Evolutionary conservation across 2,888 invertebrate genomes (phyloP).

Genomic region (Dasysyrphus tricinctus): DNA sequence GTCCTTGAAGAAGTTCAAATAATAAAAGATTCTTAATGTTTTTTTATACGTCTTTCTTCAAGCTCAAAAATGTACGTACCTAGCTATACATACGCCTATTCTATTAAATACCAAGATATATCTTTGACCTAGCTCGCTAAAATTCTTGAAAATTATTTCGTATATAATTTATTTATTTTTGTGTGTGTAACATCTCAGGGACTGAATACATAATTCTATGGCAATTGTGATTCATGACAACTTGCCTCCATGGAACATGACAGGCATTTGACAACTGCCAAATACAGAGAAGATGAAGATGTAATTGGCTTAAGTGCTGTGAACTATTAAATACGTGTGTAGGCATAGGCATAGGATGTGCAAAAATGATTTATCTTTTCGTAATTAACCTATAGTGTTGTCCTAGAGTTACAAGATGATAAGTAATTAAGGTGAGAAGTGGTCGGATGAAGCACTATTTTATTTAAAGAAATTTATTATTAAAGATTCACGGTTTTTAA

Average conservation of each 20-base stretch:
- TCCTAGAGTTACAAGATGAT: not conserved
- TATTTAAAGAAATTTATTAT: not conserved
- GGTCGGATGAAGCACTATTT: slow-evolving; percentile 3
- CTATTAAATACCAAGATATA: not conserved
- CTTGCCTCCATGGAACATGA: slow-evolving; percentile 32
- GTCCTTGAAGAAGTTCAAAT: slow-evolving; percentile 7
- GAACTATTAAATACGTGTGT: not conserved
- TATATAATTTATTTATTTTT: slow-evolving; percentile 17
- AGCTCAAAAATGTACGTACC: not conserved
- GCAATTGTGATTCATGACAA: slow-evolving; percentile 46
- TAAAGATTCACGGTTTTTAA: not conserved
- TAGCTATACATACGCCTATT: not conserved
- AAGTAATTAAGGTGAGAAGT: slow-evolving; percentile 25
- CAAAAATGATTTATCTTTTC: slow-evolving; percentile 37
- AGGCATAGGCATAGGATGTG: not conserved
- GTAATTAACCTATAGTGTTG: slow-evolving; percentile 26
- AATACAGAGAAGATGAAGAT: slow-evolving; percentile 35
- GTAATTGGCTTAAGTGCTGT: slow-evolving; percentile 33
- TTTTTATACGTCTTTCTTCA: not conserved
- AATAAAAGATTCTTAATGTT: not conserved
- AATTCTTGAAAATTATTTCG: slow-evolving; percentile 13
- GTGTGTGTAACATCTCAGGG: not conserved
- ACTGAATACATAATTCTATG: slow-evolving; percentile 17
- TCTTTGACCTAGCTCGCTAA: not conserved
- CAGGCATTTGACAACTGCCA: slow-evolving; percentile 39